Evolutionary conservation across 2,113 vertebrate species (phyloP).

Genomic region (Corydoras maculifer): DNA sequence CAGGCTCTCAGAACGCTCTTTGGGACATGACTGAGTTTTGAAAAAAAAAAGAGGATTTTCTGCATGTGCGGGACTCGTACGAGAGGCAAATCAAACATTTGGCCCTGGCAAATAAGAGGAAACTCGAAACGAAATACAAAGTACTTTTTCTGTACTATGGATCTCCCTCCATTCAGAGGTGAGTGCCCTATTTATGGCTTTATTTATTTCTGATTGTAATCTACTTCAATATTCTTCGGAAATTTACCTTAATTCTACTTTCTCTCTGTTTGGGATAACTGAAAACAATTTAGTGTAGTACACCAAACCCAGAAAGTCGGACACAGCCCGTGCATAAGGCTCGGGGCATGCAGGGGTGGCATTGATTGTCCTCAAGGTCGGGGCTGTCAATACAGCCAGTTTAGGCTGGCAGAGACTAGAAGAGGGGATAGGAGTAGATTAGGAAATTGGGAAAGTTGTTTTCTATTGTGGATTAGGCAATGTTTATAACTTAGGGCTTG

Average conservation of each 20-base stretch:
- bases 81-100: slow-evolving; percentile 2
- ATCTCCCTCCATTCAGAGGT: slow-evolving; percentile 68
- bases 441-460: neutral
- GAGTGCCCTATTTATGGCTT: slow-evolving; percentile 36
- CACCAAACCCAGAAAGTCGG: neutral
- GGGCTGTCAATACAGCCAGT: slow-evolving; percentile 64
- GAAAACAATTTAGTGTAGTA: slow-evolving; percentile 3
- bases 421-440: slow-evolving; percentile 39
- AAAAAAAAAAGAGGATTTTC: slow-evolving; percentile 22
- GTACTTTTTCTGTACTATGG: slow-evolving; percentile 55
- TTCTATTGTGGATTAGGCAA: neutral
- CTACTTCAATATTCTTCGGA: neutral
- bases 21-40: slow-evolving; percentile 36
- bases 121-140: slow-evolving; percentile 17
- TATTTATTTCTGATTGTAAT: neutral
- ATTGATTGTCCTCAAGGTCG: slow-evolving; percentile 71
- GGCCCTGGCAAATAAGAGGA: neutral
- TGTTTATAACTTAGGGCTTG: neutral
- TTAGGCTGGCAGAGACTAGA: slow-evolving; percentile 53
- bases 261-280: neutral
- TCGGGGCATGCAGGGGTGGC: slow-evolving; percentile 52
- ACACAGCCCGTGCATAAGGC: slow-evolving; percentile 27
- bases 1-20: slow-evolving; percentile 23
- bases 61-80: slow-evolving; percentile 32
- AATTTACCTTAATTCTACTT: neutral